phyloP scores from a whole-genome alignment of 2,888 invertebrate species.

The Gasteruption jaculator region DNA sequence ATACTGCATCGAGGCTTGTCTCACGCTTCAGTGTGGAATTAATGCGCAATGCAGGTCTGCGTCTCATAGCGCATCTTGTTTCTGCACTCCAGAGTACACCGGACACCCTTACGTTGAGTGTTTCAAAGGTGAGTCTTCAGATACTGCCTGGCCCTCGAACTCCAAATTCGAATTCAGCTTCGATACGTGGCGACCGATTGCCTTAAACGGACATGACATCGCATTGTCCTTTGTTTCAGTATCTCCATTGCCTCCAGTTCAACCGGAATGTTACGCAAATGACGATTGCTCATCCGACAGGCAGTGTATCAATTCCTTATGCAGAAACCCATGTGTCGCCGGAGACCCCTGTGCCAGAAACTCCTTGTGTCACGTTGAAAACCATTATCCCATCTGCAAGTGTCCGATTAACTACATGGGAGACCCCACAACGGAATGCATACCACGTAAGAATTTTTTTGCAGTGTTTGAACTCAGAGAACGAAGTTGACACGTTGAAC shows the following conservation, averaged over 20 bases:
- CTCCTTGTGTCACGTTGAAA: constrained; percentile 77
- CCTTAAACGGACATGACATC: too few species aligned
- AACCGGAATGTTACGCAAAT: constrained; percentile 71
- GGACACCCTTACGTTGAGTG: constrained; percentile 80
- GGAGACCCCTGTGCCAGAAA: constrained; percentile 70
- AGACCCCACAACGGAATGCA: constrained; percentile 67
- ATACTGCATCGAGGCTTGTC: constrained; percentile 75
- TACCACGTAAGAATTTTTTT: constrained; percentile 85
- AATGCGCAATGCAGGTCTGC: constrained; percentile 77
- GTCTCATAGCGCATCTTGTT: constrained; percentile 73
- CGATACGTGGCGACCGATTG: too few species aligned
- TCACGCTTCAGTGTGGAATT: constrained; percentile 72
- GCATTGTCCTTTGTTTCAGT: constrained; percentile 40
- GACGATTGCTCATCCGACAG: constrained; percentile 73
- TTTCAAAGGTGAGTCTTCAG: constrained; percentile 56
- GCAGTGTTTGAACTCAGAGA: too few species aligned
- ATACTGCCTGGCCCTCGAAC: too few species aligned
- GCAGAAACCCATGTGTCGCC: constrained; percentile 71
- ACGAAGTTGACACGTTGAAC: too few species aligned
- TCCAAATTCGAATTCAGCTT: too few species aligned
- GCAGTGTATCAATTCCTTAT: constrained; percentile 71
- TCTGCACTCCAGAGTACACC: constrained; percentile 71
- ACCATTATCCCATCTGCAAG: constrained; percentile 71
- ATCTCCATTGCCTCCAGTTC: constrained; percentile 33
- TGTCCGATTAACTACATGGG: constrained; percentile 78